Conservation (phyloP, 2,113 vertebrate species). For the Myotis lucifugus region DNA sequence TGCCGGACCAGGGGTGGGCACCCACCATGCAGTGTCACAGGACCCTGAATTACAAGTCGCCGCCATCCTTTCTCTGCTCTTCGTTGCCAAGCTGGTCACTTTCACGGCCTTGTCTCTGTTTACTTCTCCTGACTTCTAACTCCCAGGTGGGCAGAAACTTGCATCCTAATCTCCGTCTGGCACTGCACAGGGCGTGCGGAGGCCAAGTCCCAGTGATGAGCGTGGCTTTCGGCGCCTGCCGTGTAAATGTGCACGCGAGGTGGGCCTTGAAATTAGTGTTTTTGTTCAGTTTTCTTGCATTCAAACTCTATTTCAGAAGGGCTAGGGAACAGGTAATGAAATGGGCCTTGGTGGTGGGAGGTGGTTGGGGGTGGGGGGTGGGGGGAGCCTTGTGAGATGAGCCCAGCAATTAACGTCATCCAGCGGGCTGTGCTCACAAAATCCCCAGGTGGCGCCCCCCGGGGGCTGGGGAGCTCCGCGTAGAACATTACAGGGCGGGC, state of each 20-base stretch:
- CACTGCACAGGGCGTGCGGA: not conserved
- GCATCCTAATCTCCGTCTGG: not conserved
- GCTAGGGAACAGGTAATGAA: not conserved
- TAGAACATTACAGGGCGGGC: not conserved
- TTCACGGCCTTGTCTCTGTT: not conserved
- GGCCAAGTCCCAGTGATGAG: not conserved
- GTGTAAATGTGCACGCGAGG: fast-evolving
- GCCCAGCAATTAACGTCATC: too few relatives aligned
- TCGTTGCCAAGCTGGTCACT: fast-evolving
- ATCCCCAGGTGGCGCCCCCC: not conserved
- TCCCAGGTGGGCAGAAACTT: not conserved
- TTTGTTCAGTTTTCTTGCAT: not conserved
- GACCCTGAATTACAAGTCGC: not conserved
- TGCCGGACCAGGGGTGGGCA: not conserved
- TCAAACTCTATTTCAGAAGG: not conserved
- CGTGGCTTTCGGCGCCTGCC: not conserved
- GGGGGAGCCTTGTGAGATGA: not conserved
- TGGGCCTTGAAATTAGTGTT: not conserved
- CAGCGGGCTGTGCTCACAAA: not conserved
- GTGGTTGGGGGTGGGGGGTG: not conserved
- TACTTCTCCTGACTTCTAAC: not conserved
- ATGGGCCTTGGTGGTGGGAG: not conserved
- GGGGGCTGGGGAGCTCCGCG: not conserved
- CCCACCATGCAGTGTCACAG: fast-evolving
- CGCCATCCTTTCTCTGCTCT: not conserved